Evolutionary conservation across 2,888 invertebrate genomes (phyloP).

Genomic region (Cerastis leucographa): DNA sequence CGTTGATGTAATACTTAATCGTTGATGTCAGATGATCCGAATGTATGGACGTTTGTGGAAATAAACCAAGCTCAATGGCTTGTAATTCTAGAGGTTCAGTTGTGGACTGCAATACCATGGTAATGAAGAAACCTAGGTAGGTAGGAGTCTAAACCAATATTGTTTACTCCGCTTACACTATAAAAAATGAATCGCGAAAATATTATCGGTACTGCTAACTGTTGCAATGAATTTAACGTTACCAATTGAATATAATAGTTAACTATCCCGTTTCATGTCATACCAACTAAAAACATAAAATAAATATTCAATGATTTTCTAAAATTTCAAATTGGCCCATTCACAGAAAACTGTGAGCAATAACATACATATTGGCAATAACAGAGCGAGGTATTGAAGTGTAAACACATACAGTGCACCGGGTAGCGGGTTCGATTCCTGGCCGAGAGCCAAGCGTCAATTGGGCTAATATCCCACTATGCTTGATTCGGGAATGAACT

Average conservation of each 20-base stretch:
- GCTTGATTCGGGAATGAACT: constrained; percentile 50
- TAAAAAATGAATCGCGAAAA: not conserved
- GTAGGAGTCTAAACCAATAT: not conserved
- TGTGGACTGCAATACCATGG: not conserved
- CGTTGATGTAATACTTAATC: not conserved
- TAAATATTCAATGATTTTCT: constrained; percentile 17
- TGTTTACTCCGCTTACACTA: not conserved
- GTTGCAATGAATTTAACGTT: not conserved
- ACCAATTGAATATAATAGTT: constrained; percentile 14
- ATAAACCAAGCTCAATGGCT: not conserved
- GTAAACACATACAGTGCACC: constrained; percentile 50
- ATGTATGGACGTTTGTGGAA: not conserved
- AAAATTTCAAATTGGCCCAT: constrained; percentile 21
- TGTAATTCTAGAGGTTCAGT: no score
- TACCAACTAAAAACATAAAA: constrained; percentile 27
- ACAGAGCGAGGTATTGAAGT: constrained; percentile 40
- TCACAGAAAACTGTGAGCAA: constrained; percentile 36
- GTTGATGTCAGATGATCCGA: not conserved
- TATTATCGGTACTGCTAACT: not conserved
- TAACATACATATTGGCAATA: constrained; percentile 55
- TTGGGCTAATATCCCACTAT: constrained; percentile 58
- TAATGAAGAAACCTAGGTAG: not conserved
- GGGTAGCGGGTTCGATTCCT: constrained; percentile 57
- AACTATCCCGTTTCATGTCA: not conserved
- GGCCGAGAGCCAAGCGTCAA: constrained; percentile 56